Conservation (phyloP, 2,113 vertebrate species). For the Saccopteryx leptura region DNA sequence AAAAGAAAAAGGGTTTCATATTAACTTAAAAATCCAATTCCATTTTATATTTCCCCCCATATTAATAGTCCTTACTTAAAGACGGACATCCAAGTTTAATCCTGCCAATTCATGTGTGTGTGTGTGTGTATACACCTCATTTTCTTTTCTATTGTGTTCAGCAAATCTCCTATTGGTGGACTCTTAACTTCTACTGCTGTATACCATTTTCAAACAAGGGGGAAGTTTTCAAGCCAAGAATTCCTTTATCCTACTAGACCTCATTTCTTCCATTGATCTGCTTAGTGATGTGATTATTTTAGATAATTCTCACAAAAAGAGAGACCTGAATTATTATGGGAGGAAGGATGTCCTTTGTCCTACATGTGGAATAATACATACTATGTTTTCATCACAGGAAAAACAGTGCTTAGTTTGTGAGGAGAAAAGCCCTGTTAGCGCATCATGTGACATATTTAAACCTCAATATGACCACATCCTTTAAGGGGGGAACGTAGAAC, state of each 20-base stretch:
- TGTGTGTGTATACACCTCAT: background rate
- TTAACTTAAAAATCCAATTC: slow-evolving; percentile 15
- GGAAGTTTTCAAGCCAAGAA: slow-evolving; percentile 66
- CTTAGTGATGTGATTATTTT: slow-evolving; percentile 55
- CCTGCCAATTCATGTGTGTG: background rate
- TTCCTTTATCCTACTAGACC: background rate
- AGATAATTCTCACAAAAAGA: slow-evolving; percentile 24
- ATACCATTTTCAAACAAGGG: slow-evolving; percentile 52
- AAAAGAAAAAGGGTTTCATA: background rate
- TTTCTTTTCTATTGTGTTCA: background rate
- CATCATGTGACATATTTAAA: background rate
- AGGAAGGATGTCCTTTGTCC: background rate
- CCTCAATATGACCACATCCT: background rate
- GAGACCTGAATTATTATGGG: background rate
- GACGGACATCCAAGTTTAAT: background rate
- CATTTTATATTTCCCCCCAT: background rate
- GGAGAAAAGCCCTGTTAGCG: background rate
- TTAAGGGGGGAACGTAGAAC: background rate
- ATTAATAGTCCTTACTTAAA: background rate
- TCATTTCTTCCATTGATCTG: background rate
- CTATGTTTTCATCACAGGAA: background rate
- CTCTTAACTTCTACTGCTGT: slow-evolving; percentile 36
- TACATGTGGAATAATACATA: background rate
- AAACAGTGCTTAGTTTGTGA: background rate
- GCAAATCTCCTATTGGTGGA: background rate